Base-by-base conservation (phyloP, 2,113 vertebrate species). In the Salvelinus namaycush region DNA sequence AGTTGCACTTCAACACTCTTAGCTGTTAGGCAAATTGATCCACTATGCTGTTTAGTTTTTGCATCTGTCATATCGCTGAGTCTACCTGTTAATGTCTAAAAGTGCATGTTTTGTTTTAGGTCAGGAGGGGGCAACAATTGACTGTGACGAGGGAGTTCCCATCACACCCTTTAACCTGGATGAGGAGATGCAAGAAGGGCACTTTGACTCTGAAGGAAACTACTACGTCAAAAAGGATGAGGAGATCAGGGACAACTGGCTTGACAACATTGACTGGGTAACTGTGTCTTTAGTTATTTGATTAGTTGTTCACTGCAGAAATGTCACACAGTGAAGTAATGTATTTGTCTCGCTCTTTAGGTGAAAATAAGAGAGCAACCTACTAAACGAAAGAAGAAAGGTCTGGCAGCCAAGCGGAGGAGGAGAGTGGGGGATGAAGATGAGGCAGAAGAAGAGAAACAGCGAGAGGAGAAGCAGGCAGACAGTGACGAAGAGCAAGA, bases 201-300 rank as follows among this genome's bases (percentile, higher is more conserved):
- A 97, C 89, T 97, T 97, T 80, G 96, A 97, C 87, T 96, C 96
- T 0, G 96, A 97, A 80, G 96, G 96, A 79, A 97, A 97, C 86
- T 97, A 97, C 76, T 97, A 96, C 70, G 77, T 97, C 80, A 95
- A 95, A 70, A 95, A 95, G 71, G 96, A 97, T 6, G 86, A 94
- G 1, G 81, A 95, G 84, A 96, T 97, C 57, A 92, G 94, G 76
- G 96, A 97, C 84, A 96, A 96, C 90, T 97, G 96, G 96, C 93
- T 97, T 22, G 96, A 97, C 86, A 97, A 97, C 85, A 97, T 97
- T 57, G 96, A 97, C 84, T 97, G 96, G 96, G 96, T 97, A 85
- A 68, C 9, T 62, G 4, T 9, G 34, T 68, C 76, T 73, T 3
- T 60, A 9, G 5, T 34, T 3, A 66, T 1, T n/a, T 65, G 39